Base-by-base conservation (phyloP, 2,113 vertebrate genomes). In the Falcunculus frontatus region DNA sequence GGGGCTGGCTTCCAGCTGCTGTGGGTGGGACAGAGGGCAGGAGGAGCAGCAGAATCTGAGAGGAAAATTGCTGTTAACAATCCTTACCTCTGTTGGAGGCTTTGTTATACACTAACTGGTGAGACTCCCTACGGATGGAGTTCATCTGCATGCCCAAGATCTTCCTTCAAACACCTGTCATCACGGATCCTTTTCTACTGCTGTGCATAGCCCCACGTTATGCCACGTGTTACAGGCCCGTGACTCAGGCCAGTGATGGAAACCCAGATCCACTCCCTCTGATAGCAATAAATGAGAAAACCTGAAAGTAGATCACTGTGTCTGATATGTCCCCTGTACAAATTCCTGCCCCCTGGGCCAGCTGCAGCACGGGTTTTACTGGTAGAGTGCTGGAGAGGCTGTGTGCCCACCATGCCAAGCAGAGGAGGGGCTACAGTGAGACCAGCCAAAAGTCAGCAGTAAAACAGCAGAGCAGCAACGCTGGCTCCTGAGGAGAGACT, bases 151-250 rank as follows among this genome's bases (percentile, higher is more conserved):
- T 20, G 41, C 19, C 44, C 55, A 35, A 57, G 56, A 59, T 41
- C 65, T 42, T 67, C 35, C 33, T 53, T 49, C 39, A 39, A 50
- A 47, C 25, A 12, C 7, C 0, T 1, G 5, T 13, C 23, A 44
- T 39, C 56, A 41, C 0, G 0, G 46, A 44, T 18, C n/a, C 2
- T 0, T 50, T 35, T 15, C 49, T 41, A 13, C 5, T n/a, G 73
- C 64, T 13, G 55, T 23, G 55, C 81, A 53, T 13, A 80, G 65
- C 47, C 70, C 6, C 11, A 3, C 4, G 1, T 12, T 2, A 1
- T 8, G 18, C 27, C 63, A 35, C 0, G 0, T 16, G 26, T 33
- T 13, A 26, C 27, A 15, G 35, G 44, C 39, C 53, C 47, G n/a
- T 0, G 4, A 19, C 47, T 13, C 2, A 3, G 53, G 44, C 19